Conservation (phyloP, 2,797 vertebrate genomes). For the Helostoma temminkii region DNA sequence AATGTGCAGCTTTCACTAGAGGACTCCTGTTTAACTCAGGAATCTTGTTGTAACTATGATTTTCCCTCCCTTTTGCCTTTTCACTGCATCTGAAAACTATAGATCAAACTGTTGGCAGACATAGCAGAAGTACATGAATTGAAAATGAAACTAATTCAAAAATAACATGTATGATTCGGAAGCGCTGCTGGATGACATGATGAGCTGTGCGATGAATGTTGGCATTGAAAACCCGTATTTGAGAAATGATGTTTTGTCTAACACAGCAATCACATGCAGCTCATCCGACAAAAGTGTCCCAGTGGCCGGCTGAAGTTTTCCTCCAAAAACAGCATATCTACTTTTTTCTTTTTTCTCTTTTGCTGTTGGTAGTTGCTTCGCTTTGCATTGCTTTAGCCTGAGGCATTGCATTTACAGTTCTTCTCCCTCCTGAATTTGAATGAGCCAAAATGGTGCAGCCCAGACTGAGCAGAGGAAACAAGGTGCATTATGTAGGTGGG, state of each 20-base stretch:
- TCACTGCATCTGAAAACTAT: conserved; percentile 9
- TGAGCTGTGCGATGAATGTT: conserved; percentile 36
- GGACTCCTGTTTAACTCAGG: conserved; percentile 71
- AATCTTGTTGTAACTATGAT: conserved; percentile 53
- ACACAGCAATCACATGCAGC: conserved; percentile 55
- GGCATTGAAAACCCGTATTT: conserved; percentile 14
- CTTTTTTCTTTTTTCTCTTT: conserved; percentile 22
- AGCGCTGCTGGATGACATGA: conserved; percentile 31
- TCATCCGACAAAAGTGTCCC: conserved; percentile 59
- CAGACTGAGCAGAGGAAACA: conserved; percentile 75
- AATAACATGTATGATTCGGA: conserved; percentile 26
- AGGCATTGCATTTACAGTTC: conserved; percentile 64
- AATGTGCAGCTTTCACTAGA: conserved; percentile 60
- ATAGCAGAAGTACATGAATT: background rate
- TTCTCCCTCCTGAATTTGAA: conserved; percentile 71
- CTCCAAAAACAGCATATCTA: conserved; percentile 49
- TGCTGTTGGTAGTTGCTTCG: conserved; percentile 13
- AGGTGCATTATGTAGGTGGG: conserved; percentile 88
- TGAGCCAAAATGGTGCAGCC: conserved; percentile 65
- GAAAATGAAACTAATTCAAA: conserved; percentile 28
- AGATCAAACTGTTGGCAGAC: conserved; percentile 39
- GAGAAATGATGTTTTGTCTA: conserved; percentile 39
- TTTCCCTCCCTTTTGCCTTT: conserved; percentile 46
- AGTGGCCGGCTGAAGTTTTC: conserved; percentile 41
- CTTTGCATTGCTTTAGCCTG: conserved; percentile 43